These are phyloP conservation scores for Drosophila peninsularis DNA, from an alignment of 2,888 invertebrate genomes.

Conservation along the genomic window DNA sequence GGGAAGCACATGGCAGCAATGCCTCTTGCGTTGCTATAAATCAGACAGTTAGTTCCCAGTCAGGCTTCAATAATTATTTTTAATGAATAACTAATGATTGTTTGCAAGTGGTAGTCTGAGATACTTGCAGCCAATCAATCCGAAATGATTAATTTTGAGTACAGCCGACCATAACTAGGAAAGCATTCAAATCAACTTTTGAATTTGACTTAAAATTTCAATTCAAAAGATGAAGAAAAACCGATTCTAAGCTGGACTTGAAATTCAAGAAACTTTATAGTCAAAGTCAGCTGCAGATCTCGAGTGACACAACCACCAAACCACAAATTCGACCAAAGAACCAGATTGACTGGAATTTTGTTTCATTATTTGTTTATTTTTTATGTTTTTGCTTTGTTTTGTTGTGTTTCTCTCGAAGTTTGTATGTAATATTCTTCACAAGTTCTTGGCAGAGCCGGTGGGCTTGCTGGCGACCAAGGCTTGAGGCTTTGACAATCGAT, in stretches of 20 bases:
- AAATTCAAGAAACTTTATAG: background rate
- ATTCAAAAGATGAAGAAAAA: background rate
- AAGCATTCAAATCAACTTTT: background rate
- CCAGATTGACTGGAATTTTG: constrained; percentile 20
- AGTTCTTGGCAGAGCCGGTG: constrained; percentile 40
- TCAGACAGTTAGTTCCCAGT: background rate
- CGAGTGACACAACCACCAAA: background rate
- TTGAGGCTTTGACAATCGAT: constrained; percentile 26
- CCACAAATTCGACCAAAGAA: constrained; percentile 13
- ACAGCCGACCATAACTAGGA: background rate
- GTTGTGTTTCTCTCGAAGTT: background rate
- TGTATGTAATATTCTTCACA: constrained; percentile 9
- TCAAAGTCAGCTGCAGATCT: background rate
- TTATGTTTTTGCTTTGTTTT: background rate
- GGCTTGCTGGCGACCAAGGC: constrained; percentile 12
- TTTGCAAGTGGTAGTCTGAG: background rate
- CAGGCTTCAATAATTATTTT: background rate
- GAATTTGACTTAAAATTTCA: background rate
- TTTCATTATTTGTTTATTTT: background rate
- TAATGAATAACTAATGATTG: too few relatives aligned
- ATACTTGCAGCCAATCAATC: background rate
- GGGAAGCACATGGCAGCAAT: background rate
- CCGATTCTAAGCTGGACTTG: background rate
- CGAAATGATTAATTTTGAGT: background rate
- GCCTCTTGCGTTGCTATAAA: background rate